Conservation (phyloP, 1,140 invertebrate genomes). For the Eufriesea mexicana region DNA sequence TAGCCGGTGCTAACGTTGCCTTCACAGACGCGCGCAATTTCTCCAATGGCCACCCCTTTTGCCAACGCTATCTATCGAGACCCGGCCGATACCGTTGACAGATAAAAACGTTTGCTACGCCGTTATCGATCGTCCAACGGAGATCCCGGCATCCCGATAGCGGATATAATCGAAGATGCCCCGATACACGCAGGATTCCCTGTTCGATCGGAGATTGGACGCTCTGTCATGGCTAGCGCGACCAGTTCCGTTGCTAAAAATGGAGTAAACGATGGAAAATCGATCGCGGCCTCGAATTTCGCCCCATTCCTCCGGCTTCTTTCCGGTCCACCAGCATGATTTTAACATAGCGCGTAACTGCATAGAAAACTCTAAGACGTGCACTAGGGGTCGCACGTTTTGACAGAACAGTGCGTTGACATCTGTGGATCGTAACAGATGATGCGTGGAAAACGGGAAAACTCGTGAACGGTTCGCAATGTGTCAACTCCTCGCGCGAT, state of each 20-base stretch:
- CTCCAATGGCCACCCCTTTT: slow-evolving; percentile 33
- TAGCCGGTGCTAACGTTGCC: slow-evolving; percentile 49
- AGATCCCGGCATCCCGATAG: slow-evolving; percentile 34
- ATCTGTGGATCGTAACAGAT: too few species aligned
- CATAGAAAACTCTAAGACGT: too few species aligned
- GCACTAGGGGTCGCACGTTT: too few species aligned
- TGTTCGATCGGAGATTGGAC: slow-evolving; percentile 12
- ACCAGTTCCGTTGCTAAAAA: background rate
- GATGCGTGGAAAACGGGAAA: too few species aligned
- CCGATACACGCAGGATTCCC: slow-evolving; percentile 19
- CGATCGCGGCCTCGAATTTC: background rate
- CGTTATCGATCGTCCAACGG: slow-evolving; percentile 37
- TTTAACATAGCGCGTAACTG: too few species aligned
- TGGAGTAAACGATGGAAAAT: background rate
- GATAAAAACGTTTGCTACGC: slow-evolving; percentile 51
- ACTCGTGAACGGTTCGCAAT: too few species aligned
- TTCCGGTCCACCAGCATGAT: too few species aligned
- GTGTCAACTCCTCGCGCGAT: too few species aligned
- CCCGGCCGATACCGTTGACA: slow-evolving; percentile 44
- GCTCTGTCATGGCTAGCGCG: too few species aligned
- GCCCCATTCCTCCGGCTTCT: too few species aligned
- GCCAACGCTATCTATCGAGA: slow-evolving; percentile 9
- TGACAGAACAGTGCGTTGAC: too few species aligned
- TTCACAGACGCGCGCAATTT: slow-evolving; percentile 49
- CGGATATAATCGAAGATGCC: slow-evolving; percentile 50